Evolutionary conservation across 2,797 vertebrate genomes (phyloP), one percentile per base, ranked within the genome.

Genomic region (Corythornis leucogaster): DNA sequence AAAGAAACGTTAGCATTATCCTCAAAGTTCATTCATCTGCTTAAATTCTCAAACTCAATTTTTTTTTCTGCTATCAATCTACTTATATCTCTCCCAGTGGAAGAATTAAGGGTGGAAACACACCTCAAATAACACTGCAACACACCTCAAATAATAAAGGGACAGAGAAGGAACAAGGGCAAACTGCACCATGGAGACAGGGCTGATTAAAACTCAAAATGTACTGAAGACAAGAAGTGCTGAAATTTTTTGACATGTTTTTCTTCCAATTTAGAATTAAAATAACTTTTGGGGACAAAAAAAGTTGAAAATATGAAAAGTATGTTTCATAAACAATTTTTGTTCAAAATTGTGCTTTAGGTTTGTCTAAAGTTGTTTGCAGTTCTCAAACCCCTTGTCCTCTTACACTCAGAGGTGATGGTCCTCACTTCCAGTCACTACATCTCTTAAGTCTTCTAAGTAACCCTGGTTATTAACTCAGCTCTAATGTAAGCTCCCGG

Each of bases 1-100:
- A 64, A 63, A 62, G 38, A 70, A 45, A 1, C 10, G 35, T 28
- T 26, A 61, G 8, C 12, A 16, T 57, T 75, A 81, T 46, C 21
- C 62, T 42, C 45, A 70, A 69, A 88, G 58, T 40, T 88, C 24
- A n/a, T 66, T 62, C 35, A 28, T 35, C n/a, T 53, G 4, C 81
- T 87, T 53, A 75, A 70, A 62, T 82, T 66, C 76, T 90, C 71
- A 80, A 22, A 35, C 7, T 63, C 24, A 11, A 15, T 50, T 50
- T 50, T 61, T 84, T 92, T 81, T 80, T 58, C 68, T 83, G 40
- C 63, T 92, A 48, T 82, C 68, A 50, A 38, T 85, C 63, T 79
- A 30, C 58, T 87, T 87, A 16, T 38, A 64, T 35, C 5, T 42
- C n/a, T 74, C 38, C 63, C 54, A 2, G 4, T 67, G 58, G 67